Base-by-base conservation (phyloP, 1,140 invertebrate species). In the Plectus sambesii region DNA sequence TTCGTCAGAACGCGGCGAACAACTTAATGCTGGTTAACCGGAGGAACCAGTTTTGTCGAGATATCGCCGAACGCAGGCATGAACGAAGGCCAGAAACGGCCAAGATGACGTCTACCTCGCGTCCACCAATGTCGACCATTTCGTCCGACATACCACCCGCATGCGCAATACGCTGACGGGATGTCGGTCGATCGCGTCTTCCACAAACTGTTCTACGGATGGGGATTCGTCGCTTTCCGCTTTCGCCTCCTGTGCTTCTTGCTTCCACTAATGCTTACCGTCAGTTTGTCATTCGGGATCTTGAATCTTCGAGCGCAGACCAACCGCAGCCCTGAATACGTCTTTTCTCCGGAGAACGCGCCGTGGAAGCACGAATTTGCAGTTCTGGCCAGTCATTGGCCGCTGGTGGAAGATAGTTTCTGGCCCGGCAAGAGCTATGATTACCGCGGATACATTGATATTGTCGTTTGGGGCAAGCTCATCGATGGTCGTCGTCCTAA, bases 361-460 rank as follows among this genome's bases (percentile, higher is more conserved):
- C 51, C 48, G n/a, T 67, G 64, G 64, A 33, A 62, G 19, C 64
- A 53, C 47, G 64, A 67, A 55, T 30, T 63, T 27, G 53, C 51
- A 17, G 61, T 66, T 12, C 43, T 67, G 1, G 43, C 60, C 8
- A 47, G 64, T 29, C 61, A 67, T 36, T 67, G 64, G 64, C 64
- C 64, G 2, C 42, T 69, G 15, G 51, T 66, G 36, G 64, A 67
- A 37, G 53, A 69, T 20, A 46, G 51, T 3, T 67, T 67, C 35
- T 67, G 63, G 63, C 64, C 64, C 5, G 64, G 64, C 23, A 66
- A 68, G 39, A 63, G 59, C 37, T 64, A 66, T 47, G 63, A 59
- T 33, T 44, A 56, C 12, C 36, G 56, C 33, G 62, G 63, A 19
- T 66, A 66, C 42, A 59, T 66, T 6, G 64, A 67, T 53, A 58